Percentiles rank a stretch among this genome's conserved stretches.
Conservation (phyloP, 2,888 invertebrate species). For the Eupithecia centaureata region DNA sequence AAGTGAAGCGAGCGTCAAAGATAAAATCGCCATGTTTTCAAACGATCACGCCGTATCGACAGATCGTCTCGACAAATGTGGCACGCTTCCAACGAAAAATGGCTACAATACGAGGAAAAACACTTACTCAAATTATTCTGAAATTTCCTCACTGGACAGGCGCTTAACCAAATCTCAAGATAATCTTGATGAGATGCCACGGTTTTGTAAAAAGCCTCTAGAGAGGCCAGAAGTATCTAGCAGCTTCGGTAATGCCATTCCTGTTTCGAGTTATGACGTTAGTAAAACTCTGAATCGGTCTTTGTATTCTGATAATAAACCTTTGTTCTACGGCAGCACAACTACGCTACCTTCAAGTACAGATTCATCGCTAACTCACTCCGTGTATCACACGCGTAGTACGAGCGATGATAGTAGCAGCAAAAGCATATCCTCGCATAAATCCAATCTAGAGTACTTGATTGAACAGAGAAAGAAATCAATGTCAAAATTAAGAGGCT, state of each 20-base stretch:
- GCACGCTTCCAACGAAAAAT: conserved; percentile 68
- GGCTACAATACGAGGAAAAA: conserved; percentile 64
- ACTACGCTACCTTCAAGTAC: conserved; percentile 65
- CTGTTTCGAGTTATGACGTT: conserved; percentile 51
- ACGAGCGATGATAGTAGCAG: conserved; percentile 73
- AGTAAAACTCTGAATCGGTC: conserved; percentile 50
- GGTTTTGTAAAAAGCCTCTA: conserved; percentile 64
- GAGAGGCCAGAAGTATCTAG: conserved; percentile 82
- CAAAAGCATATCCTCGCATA: conserved; percentile 74
- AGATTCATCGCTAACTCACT: conserved; percentile 62
- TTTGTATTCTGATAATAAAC: conserved; percentile 62
- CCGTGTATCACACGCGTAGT: conserved; percentile 73
- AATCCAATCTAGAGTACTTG: conserved; percentile 88
- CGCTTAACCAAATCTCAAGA: conserved; percentile 79
- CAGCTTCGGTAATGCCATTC: conserved; percentile 71
- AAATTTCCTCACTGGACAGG: conserved; percentile 72
- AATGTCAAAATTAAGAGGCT: conserved; percentile 92
- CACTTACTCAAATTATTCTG: conserved; percentile 65
- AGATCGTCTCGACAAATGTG: conserved; percentile 73
- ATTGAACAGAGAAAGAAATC: conserved; percentile 92
- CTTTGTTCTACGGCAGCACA: conserved; percentile 78
- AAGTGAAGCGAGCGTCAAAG: conserved; percentile 91
- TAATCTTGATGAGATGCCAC: conserved; percentile 81
- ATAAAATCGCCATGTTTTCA: conserved; percentile 95
- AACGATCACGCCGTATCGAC: conserved; percentile 74